phyloP scores from a whole-genome alignment of 2,888 invertebrate genomes.

The Drosophila longiperda region DNA sequence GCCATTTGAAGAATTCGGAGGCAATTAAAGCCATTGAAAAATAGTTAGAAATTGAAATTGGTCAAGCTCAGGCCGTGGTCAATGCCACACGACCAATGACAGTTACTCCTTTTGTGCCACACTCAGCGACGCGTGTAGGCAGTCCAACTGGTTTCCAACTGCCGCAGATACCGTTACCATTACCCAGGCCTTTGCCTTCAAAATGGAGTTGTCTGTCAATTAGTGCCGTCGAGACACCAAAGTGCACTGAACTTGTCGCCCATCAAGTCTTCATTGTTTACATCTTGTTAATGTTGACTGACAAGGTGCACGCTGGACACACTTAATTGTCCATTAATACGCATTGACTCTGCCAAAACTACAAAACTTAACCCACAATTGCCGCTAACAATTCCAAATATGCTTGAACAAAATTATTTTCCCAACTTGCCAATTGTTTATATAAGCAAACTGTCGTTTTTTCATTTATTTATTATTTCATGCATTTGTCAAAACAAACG shows the following conservation, averaged over 20 bases:
- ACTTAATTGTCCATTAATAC: conserved; percentile 46
- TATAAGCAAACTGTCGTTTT: not conserved
- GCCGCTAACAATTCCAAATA: not conserved
- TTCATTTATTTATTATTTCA: not conserved
- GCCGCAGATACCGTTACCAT: conserved; percentile 53
- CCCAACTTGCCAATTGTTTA: not conserved
- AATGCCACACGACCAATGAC: conserved; percentile 55
- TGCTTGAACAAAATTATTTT: not conserved
- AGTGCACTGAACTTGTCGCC: conserved; percentile 73
- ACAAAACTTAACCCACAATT: conserved; percentile 38
- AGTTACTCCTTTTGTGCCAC: conserved; percentile 48
- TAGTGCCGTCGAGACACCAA: conserved; percentile 53
- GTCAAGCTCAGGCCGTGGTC: conserved; percentile 42
- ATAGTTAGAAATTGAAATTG: conserved; percentile 74
- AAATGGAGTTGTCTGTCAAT: conserved; percentile 72
- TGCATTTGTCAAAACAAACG: not conserved
- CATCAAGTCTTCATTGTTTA: conserved; percentile 55
- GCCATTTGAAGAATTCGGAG: conserved; percentile 59
- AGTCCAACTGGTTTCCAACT: conserved; percentile 53
- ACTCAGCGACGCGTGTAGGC: conserved; percentile 21
- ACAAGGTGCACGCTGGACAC: conserved; percentile 42
- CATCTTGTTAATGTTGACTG: conserved; percentile 46
- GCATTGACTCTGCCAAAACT: conserved; percentile 12
- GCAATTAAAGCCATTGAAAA: conserved; percentile 66
- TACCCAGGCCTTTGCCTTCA: conserved; percentile 48